These are phyloP conservation scores for Gasterosteus aculeatus DNA, from an alignment of 2,113 vertebrate species.

Conservation along the genomic window DNA sequence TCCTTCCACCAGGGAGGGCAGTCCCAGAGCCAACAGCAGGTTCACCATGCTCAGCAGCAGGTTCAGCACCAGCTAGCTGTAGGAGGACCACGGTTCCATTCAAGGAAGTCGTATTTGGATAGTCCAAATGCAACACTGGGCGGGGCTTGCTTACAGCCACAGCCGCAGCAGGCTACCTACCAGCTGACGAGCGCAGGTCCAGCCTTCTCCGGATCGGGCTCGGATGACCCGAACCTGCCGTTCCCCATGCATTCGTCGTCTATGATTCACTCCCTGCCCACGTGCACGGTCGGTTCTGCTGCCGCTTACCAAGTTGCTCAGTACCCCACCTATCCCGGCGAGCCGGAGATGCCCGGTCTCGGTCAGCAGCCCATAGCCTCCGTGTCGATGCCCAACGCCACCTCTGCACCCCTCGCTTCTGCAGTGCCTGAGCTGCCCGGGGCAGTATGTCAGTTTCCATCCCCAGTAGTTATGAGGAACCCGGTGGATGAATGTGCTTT, in stretches of 20 bases:
- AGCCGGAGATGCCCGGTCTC: constrained; percentile 84
- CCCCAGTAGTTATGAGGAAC: constrained; percentile 74
- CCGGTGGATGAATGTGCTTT: constrained; percentile 86
- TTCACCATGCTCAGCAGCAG: constrained; percentile 61
- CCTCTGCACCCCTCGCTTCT: constrained; percentile 71
- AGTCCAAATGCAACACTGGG: constrained; percentile 71
- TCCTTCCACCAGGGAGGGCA: constrained; percentile 88
- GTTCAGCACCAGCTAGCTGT: constrained; percentile 64
- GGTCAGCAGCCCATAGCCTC: constrained; percentile 83
- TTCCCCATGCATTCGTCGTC: constrained; percentile 81
- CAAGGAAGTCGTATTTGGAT: constrained; percentile 86
- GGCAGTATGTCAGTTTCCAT: constrained; percentile 86
- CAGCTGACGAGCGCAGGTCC: constrained; percentile 80
- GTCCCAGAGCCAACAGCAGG: constrained; percentile 81
- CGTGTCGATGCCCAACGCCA: constrained; percentile 80
- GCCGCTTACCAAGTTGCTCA: constrained; percentile 83
- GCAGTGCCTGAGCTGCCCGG: constrained; percentile 84
- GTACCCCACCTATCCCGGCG: constrained; percentile 89
- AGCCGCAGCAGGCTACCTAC: constrained; percentile 80
- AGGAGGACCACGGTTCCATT: constrained; percentile 76
- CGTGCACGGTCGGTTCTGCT: constrained; percentile 86
- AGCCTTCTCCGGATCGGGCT: constrained; percentile 81
- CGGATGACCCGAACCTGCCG: constrained; percentile 81
- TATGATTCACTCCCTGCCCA: constrained; percentile 85
- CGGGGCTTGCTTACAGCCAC: constrained; percentile 78